These are phyloP conservation scores for Linurgus olivaceus DNA, from an alignment of 2,797 vertebrate species.

Conservation along the genomic window DNA sequence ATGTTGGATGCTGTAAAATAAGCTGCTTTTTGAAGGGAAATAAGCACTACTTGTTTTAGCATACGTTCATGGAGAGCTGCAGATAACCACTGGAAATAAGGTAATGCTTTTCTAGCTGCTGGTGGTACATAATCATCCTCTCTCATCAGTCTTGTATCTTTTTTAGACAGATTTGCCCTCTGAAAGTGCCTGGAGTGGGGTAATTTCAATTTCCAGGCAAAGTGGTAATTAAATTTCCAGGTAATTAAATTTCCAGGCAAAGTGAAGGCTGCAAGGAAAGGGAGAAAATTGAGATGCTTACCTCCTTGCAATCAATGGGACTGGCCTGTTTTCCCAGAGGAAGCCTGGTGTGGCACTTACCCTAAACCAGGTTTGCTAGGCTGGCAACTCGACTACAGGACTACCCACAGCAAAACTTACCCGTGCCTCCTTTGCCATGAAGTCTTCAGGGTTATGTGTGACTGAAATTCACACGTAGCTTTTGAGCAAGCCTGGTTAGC, in stretches of 20 bases:
- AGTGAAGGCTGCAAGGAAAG: neutral
- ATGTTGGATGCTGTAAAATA: neutral
- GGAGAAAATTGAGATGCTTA: neutral
- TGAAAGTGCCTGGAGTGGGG: neutral
- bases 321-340: neutral
- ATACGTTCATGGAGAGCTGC: neutral
- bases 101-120: neutral
- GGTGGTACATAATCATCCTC: neutral
- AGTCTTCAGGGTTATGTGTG: fast-evolving
- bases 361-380: neutral
- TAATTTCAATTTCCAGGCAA: neutral
- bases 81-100: neutral
- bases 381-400: neutral
- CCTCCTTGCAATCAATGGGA: neutral
- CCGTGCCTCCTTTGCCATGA: neutral
- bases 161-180: neutral
- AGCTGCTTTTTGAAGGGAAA: neutral
- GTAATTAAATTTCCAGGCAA: neutral
- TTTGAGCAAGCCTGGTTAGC: neutral
- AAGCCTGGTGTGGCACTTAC: neutral
- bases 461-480: neutral
- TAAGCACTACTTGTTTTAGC: neutral
- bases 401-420: neutral
- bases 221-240: neutral
- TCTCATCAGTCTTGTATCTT: neutral